Evolutionary conservation across 2,888 invertebrate species (phyloP).

Genomic region (Drosophila nigricruria): DNA sequence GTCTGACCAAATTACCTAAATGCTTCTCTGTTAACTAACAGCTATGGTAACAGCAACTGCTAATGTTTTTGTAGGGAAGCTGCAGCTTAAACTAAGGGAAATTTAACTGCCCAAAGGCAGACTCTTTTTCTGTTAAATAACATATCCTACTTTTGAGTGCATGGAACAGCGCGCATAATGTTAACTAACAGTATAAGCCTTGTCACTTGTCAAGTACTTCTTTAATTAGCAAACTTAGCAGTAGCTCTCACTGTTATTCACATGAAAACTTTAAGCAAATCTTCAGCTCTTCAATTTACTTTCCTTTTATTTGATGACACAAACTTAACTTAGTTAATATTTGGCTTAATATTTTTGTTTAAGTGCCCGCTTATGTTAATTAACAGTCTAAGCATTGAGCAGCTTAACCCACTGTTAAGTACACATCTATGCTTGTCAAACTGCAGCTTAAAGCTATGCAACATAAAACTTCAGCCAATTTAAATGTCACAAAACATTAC

Average conservation of each 20-base stretch:
- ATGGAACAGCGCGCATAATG: no score
- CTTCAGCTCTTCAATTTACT: no score
- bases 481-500: neutral
- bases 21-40: neutral
- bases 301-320: no score
- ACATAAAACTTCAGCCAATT: neutral
- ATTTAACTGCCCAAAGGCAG: neutral
- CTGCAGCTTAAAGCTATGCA: constrained; percentile 13
- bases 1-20: no score
- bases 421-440: neutral
- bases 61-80: neutral
- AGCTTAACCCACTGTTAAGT: neutral
- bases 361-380: neutral
- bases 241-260: neutral
- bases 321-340: no score
- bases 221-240: neutral
- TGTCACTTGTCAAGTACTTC: neutral
- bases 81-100: neutral
- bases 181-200: neutral
- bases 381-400: neutral
- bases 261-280: no score
- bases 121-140: neutral
- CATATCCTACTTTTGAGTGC: neutral
- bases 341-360: no score
- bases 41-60: neutral